Evolutionary conservation across 2,113 vertebrate species (phyloP), one percentile per base, ranked within the genome.

Genomic region (Halcyon senegalensis): DNA sequence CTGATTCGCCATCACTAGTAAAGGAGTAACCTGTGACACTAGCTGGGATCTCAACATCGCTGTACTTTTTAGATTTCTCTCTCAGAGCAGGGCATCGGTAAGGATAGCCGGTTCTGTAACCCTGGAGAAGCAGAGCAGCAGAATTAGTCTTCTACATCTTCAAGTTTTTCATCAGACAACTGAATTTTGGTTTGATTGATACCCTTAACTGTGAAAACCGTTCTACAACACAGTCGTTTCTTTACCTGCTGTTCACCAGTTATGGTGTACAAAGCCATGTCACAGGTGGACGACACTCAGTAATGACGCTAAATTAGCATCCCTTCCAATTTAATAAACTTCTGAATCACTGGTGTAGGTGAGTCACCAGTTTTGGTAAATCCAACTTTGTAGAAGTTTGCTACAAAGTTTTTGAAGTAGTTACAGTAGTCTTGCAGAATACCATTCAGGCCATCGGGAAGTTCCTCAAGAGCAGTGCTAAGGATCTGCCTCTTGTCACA

Each of bases 91-190:
- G 99, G 97, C 99, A 99, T 96, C 99, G 99, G 56, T 99, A 99
- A 0, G 99, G 99, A 91, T 99, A 99, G 96, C 99, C 99, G 1
- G 99, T 99, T 98, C 99, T 98, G 98, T 99, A 99, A 94, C 99
- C 99, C 99, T 99, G 83, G 15, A 68, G 69, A 58, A 94, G 68
- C 28, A 96, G 15, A 96, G 18, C 11, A 78, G 56, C 43, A 94
- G 2, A 74, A 16, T 98, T 74, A 96, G 23, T 16, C 44, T 81
- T 66, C 58, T 25, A 3, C 5, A 70, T 12, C 53, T 70, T 28
- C 16, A 67, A 20, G 41, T 16, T 72, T 64, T 75, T 59, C 48
- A 64, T 17, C 5, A 58, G 14, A 51, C 3, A 20, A 33, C 25
- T 64, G 20, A 83, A 66, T 37, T 58, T 66, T 25, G n/a, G 4